Evolutionary conservation across 2,888 invertebrate species (phyloP).

Genomic region (Dinocampus coccinellae): DNA sequence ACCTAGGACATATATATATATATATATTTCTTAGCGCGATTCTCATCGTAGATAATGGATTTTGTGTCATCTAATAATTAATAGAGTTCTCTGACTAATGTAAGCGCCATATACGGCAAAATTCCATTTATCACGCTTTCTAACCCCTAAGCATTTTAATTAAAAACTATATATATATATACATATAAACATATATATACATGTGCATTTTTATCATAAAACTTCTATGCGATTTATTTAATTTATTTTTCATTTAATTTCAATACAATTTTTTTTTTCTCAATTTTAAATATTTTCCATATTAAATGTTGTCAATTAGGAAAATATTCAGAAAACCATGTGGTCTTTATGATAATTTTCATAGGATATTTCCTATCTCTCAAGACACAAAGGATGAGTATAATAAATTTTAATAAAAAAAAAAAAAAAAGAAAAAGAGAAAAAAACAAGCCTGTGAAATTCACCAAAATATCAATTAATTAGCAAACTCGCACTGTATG

Average conservation of each 20-base stretch:
- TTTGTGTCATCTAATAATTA: slow-evolving; percentile 69
- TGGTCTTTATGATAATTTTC: no score
- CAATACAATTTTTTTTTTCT: neutral
- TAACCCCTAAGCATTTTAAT: slow-evolving; percentile 69
- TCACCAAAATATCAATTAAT: slow-evolving; percentile 38
- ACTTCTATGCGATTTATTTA: neutral
- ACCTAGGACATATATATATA: neutral
- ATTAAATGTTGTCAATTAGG: no score
- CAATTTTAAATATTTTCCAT: neutral
- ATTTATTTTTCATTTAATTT: neutral
- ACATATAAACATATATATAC: slow-evolving; percentile 51
- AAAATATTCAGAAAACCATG: no score
- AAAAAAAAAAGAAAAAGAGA: no score
- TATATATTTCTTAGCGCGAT: slow-evolving; percentile 17
- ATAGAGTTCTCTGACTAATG: slow-evolving; percentile 62
- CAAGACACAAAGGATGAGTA: no score
- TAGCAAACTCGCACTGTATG: slow-evolving; percentile 29
- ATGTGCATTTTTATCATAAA: neutral
- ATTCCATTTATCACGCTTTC: slow-evolving; percentile 69
- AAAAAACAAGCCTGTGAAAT: slow-evolving; percentile 7
- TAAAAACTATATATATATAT: slow-evolving; percentile 59
- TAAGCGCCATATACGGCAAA: slow-evolving; percentile 45
- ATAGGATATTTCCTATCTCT: no score
- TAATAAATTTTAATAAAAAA: no score
- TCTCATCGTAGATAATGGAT: slow-evolving; percentile 65